phyloP scores from a whole-genome alignment of 1,140 invertebrate species.

The Papilio polytes region DNA sequence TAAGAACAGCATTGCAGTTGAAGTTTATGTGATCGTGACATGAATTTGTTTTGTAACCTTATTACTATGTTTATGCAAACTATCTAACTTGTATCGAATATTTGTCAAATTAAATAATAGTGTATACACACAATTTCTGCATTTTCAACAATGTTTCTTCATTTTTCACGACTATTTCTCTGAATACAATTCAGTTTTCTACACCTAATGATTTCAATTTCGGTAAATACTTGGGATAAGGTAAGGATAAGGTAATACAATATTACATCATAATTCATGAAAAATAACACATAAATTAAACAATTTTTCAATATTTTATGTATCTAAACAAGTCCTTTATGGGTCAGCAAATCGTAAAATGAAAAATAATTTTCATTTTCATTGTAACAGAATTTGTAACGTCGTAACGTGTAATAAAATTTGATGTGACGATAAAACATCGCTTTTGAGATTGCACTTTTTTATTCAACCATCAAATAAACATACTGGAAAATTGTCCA shows the following conservation, averaged over 20 bases:
- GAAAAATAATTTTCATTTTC: background rate
- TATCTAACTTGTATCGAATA: too few relatives aligned
- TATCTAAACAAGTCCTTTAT: background rate
- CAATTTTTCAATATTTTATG: background rate
- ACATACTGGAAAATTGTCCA: conserved; percentile 1
- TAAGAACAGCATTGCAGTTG: conserved; percentile 36
- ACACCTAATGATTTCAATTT: background rate
- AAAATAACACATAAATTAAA: background rate
- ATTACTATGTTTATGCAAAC: too few relatives aligned
- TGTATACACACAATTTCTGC: too few relatives aligned
- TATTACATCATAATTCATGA: background rate
- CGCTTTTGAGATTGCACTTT: conserved; percentile 8
- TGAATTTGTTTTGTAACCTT: background rate
- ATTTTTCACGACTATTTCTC: too few relatives aligned
- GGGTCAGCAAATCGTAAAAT: background rate
- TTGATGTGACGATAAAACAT: background rate
- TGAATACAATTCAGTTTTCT: too few relatives aligned
- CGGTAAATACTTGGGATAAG: too few relatives aligned
- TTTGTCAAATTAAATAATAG: too few relatives aligned
- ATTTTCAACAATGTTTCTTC: too few relatives aligned
- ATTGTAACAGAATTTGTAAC: background rate
- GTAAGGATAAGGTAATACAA: too few relatives aligned
- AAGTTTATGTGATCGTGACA: conserved; percentile 16
- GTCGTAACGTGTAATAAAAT: conserved; percentile 5
- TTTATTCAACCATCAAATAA: conserved; percentile 11